Percentiles rank a stretch among this genome's conserved stretches.
phyloP scores from a whole-genome alignment of 2,113 vertebrate genomes.

The Pandion haliaetus region DNA sequence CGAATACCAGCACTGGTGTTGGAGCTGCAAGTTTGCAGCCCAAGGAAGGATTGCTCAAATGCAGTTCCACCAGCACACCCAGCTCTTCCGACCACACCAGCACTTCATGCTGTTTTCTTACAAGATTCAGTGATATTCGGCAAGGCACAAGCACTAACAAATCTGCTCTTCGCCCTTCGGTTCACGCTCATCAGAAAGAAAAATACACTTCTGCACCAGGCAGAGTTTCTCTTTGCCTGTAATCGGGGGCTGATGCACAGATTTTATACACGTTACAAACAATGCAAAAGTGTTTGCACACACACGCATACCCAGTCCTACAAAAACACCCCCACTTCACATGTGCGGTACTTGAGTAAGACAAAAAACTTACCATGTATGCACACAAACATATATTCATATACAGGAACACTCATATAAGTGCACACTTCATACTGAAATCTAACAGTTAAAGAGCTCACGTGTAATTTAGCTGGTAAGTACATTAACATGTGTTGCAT shows the following conservation, averaged over 20 bases:
- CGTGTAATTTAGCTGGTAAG: neutral
- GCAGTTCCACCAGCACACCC: neutral
- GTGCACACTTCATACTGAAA: neutral
- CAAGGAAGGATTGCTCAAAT: neutral
- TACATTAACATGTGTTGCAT: neutral
- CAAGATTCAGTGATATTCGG: neutral
- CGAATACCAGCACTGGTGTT: neutral
- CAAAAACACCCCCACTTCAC: neutral
- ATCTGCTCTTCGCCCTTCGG: neutral
- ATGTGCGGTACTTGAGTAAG: neutral
- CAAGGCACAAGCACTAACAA: neutral
- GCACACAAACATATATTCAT: neutral
- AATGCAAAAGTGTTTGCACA: neutral
- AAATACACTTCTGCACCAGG: neutral
- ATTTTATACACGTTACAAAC: rapidly evolving
- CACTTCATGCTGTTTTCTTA: neutral
- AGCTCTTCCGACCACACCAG: neutral
- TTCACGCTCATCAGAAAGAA: neutral
- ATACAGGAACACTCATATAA: rapidly evolving
- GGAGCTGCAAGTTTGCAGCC: slow-evolving; percentile 12
- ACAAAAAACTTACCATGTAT: neutral
- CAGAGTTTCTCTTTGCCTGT: neutral
- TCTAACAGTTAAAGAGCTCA: neutral
- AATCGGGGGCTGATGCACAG: rapidly evolving
- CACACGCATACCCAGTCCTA: neutral